Evolutionary conservation across 2,888 invertebrate genomes (phyloP).

Genomic region (Tinea trinotella): DNA sequence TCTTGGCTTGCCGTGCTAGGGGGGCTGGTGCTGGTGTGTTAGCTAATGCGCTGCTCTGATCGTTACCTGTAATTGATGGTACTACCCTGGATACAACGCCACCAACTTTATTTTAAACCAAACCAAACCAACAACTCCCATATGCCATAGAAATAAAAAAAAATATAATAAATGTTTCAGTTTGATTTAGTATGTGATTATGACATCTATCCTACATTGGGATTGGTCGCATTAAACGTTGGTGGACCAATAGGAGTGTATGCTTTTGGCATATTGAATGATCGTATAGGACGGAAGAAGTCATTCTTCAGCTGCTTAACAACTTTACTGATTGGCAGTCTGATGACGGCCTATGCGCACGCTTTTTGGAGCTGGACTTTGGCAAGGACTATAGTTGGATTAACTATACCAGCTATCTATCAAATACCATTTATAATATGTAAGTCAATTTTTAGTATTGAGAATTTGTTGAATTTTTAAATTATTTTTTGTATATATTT

Average conservation of each 20-base stretch:
- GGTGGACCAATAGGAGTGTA: conserved; percentile 94
- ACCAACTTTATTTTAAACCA: no score
- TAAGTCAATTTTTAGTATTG: no score
- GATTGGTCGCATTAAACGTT: conserved; percentile 86
- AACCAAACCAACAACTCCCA: no score
- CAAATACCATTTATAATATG: conserved; percentile 96
- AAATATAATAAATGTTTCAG: conserved; percentile 75
- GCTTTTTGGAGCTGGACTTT: conserved; percentile 88
- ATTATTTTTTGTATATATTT: no score
- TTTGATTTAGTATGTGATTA: conserved; percentile 91
- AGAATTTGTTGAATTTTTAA: no score
- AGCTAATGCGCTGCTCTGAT: no score
- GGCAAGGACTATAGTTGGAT: conserved; percentile 86
- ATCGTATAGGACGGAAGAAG: conserved; percentile 87
- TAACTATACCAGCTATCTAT: conserved; percentile 93
- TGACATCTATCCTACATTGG: conserved; percentile 89
- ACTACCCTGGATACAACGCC: no score
- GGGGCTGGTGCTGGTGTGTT: no score
- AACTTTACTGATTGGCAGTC: conserved; percentile 84
- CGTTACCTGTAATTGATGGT: no score
- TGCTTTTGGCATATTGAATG: conserved; percentile 88
- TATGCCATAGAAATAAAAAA: no score
- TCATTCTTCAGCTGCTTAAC: conserved; percentile 90
- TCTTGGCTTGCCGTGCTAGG: no score
- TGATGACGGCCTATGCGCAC: conserved; percentile 83